Base-by-base conservation (phyloP, 2,888 invertebrate species). In the Atherix ibis region DNA sequence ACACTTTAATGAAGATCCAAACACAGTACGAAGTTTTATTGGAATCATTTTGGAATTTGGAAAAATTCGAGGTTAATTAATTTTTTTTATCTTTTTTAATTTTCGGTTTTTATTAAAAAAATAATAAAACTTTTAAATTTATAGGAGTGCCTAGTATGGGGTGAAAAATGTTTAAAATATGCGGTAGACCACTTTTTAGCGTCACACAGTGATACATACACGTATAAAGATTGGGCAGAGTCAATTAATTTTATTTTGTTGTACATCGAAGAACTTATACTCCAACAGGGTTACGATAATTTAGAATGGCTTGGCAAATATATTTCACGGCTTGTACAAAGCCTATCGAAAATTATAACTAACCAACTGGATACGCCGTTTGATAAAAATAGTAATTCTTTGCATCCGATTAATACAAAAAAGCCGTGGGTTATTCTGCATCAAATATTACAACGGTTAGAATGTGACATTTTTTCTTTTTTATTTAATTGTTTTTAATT, bases 341-440 rank as follows among this genome's bases (percentile, higher is more conserved):
- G 77, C 51, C 63, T 88, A 27, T 71, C 79, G 15, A 71, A 74
- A 47, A 70, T 87, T 32, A 71, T 85, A 41, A 76, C 78, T 33
- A 75, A 79, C 51, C 83, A 84, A 56, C 66, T 88, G 40, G 84
- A 87, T 48, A 56, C 67, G 1, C 57, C 66, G 3, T 46, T 49
- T 22, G 58, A 59, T 45, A 82, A 82, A 22, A 70, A 65, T 51
- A 63, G 66, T 17, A 58, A 68, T 18, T 75, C 73, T 40, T 67
- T 68, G 50, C 65, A 72, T 58, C 76, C 78, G 0, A 66, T 85
- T 34, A 73, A 75, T 38, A 73, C 76, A 10, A 71, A 83, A 10
- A 58, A 71, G 4, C 82, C 87, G 4, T 89, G 88, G 88, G 76
- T 87, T 37, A 63, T 91, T 37, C 64, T 91, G 45, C 82, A 88